These are phyloP conservation scores for Neodiprion fabricii DNA, from an alignment of 1,140 invertebrate species.

Conservation along the genomic window DNA sequence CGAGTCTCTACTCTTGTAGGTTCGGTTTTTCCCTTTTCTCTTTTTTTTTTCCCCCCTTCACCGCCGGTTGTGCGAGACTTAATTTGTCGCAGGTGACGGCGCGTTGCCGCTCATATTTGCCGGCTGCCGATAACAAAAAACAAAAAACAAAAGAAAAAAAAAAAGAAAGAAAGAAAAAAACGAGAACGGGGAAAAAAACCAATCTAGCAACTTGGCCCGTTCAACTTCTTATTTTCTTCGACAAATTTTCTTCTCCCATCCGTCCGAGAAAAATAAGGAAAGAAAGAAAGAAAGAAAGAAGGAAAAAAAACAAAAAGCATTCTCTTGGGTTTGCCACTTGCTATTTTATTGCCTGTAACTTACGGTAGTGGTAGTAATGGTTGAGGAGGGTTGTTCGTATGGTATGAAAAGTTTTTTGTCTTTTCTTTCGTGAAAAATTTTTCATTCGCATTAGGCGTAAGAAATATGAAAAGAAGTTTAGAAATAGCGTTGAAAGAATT, in stretches of 20 bases:
- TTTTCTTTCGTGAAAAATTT: slow-evolving; percentile 30
- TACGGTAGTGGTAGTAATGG: too few species aligned
- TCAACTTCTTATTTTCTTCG: too few species aligned
- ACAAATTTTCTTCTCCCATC: slow-evolving; percentile 6
- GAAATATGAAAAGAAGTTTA: slow-evolving; percentile 23
- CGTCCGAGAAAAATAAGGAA: slow-evolving; percentile 4
- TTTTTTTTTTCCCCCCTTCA: slow-evolving; percentile 12
- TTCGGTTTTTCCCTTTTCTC: slow-evolving; percentile 14
- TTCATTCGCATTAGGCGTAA: slow-evolving; percentile 22
- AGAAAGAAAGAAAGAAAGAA: slow-evolving; percentile 12
- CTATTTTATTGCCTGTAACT: too few species aligned
- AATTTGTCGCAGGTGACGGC: neutral
- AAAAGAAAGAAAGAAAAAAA: neutral
- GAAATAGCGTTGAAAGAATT: slow-evolving; percentile 1
- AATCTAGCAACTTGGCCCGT: too few species aligned
- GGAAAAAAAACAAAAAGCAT: neutral
- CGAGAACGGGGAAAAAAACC: too few species aligned
- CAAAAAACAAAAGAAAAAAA: neutral
- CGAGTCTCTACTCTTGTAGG: neutral
- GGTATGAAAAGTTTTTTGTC: too few species aligned
- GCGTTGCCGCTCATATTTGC: too few species aligned
- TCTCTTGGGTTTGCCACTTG: too few species aligned
- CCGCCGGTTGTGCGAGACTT: neutral
- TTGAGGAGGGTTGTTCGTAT: too few species aligned
- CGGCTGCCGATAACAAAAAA: neutral